These are phyloP conservation scores for Drosophila leonis DNA, from an alignment of 2,888 invertebrate genomes.

Conservation along the genomic window DNA sequence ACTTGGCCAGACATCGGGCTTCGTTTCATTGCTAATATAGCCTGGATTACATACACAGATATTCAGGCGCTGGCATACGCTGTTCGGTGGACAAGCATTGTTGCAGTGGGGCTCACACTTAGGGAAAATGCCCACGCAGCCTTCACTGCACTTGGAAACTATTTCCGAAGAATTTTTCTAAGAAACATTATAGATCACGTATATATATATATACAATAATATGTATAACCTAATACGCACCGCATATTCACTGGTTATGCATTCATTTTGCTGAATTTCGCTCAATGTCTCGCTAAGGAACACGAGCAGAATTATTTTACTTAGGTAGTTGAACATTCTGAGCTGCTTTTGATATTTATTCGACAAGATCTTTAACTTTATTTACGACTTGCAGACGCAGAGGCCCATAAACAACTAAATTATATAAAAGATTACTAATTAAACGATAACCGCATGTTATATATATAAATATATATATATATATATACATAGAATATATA, in stretches of 20 bases:
- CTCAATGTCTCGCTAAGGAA: background rate
- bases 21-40: background rate
- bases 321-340: background rate
- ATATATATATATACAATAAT: background rate
- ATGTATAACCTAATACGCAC: constrained; percentile 1
- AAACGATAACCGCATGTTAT: background rate
- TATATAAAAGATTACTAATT: background rate
- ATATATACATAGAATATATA: background rate
- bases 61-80: background rate
- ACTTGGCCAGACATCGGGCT: background rate
- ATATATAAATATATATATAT: too few species aligned
- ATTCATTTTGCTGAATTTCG: background rate
- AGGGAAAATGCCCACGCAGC: constrained; percentile 24
- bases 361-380: background rate
- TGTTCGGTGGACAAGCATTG: constrained; percentile 3
- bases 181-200: background rate
- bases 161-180: background rate
- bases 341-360: background rate
- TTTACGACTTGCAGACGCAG: background rate
- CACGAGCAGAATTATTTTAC: background rate
- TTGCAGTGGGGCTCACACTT: constrained; percentile 15
- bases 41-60: constrained; percentile 1
- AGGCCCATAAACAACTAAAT: background rate
- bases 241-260: background rate
- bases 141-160: constrained; percentile 3